These are phyloP conservation scores for Podarcis cretensis DNA, from an alignment of 2,113 vertebrate species.

Conservation along the genomic window DNA sequence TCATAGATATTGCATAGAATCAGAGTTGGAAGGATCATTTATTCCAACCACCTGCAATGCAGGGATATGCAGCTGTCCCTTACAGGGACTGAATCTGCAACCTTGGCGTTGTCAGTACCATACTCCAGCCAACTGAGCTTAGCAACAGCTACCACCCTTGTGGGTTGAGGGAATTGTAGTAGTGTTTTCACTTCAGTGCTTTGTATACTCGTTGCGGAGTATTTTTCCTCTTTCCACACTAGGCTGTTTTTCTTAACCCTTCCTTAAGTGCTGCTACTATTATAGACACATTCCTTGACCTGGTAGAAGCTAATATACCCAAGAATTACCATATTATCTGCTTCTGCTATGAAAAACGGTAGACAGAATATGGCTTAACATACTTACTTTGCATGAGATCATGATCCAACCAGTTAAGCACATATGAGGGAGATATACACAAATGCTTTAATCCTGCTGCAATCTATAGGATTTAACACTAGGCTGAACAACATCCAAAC, in stretches of 20 bases:
- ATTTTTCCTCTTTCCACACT: background rate
- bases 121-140: no score
- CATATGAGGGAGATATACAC: background rate
- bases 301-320: background rate
- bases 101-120: no score
- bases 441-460: background rate
- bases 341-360: background rate
- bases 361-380: background rate
- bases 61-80: no score
- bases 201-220: background rate
- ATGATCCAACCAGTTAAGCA: background rate
- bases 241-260: background rate
- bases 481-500: background rate
- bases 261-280: accelerated
- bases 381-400: background rate
- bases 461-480: background rate
- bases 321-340: background rate
- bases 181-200: background rate
- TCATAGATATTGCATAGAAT: no score
- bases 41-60: no score
- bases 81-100: no score
- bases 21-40: no score
- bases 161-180: background rate
- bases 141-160: background rate
- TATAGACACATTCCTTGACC: background rate